Percentiles rank a stretch among this genome's conserved stretches.
Conservation (phyloP, 1,140 invertebrate species). For the Ceratina australensis region DNA sequence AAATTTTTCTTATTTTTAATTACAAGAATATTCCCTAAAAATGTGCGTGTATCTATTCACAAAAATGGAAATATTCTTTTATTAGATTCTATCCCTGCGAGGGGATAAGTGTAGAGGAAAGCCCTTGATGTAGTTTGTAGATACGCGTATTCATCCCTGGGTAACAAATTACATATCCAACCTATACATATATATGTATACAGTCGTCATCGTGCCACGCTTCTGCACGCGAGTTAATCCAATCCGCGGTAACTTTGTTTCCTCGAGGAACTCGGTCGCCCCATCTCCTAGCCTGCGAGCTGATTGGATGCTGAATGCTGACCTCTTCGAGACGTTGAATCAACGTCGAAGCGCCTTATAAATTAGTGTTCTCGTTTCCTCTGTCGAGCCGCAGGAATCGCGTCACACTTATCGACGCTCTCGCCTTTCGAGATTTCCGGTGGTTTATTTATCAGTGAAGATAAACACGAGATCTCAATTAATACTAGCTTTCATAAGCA, state of each 20-base stretch:
- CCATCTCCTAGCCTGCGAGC: constrained; percentile 21
- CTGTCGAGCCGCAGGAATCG: background rate
- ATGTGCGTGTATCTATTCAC: no score
- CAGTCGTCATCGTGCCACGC: background rate
- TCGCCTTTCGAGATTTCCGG: no score
- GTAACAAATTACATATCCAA: constrained; percentile 38
- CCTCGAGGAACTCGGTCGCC: constrained; percentile 6
- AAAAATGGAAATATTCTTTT: no score
- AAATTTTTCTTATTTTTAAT: no score
- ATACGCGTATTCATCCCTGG: background rate
- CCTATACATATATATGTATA: no score
- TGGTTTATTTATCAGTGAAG: no score
- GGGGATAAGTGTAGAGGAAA: constrained; percentile 1
- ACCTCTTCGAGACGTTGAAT: constrained; percentile 8
- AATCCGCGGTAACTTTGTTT: constrained; percentile 35
- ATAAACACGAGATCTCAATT: no score
- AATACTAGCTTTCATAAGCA: no score
- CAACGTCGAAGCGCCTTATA: background rate
- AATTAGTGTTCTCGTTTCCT: background rate
- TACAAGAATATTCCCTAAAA: no score
- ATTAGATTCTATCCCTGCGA: no score
- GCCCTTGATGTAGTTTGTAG: constrained; percentile 1
- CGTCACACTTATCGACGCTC: no score
- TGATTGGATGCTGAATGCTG: background rate
- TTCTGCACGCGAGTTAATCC: constrained; percentile 36